Base-by-base conservation (phyloP, 1,140 invertebrate species). In the Temnothorax nylanderi region DNA sequence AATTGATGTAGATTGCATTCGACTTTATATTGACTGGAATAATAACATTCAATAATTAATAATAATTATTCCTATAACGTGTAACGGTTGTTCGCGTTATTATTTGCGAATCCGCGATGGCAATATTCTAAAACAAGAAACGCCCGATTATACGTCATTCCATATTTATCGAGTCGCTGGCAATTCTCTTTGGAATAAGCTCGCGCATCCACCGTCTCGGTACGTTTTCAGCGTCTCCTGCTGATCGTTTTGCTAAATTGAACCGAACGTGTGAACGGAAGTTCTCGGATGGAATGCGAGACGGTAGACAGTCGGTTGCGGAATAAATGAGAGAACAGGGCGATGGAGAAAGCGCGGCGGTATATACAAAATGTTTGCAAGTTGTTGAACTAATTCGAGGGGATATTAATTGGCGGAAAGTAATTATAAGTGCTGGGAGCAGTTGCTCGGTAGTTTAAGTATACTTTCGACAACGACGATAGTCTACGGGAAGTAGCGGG, bases 371-470 rank as follows among this genome's bases (percentile, higher is more conserved):
- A 87, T 85, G 86, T 84, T 87, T 74, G 86, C 65, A 74, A 87
- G 86, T 87, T 84, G 80, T 84, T 84, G 69, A 87, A 87, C 86
- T 87, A 84, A 87, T 87, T 87, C 77, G 32, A 51, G 56, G 18
- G 69, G 67, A 87, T 87, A 87, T 87, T 87, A 87, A 87, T 87
- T 87, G 86, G 81, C 80, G 80, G 49, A 87, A 87, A 87, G 86
- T 87, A 87, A 87, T 87, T 87, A 87, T 85, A 87, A 87, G 86
- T 85, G 80, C 62, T 84, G 47, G 80, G 47, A 87, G 67, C 86
- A 87, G 86, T 87, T 87, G 86, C 80, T 84, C 37, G 34, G 54
- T 56, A 87, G 86, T 87, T 87, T 87, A 87, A 87, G 82, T 74
- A 74, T 64, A 85, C 56, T 58, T 85, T 85, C 78, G 86, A 84